Conservation (phyloP, 2,888 invertebrate species). For the Drosophila austrosaltans region DNA sequence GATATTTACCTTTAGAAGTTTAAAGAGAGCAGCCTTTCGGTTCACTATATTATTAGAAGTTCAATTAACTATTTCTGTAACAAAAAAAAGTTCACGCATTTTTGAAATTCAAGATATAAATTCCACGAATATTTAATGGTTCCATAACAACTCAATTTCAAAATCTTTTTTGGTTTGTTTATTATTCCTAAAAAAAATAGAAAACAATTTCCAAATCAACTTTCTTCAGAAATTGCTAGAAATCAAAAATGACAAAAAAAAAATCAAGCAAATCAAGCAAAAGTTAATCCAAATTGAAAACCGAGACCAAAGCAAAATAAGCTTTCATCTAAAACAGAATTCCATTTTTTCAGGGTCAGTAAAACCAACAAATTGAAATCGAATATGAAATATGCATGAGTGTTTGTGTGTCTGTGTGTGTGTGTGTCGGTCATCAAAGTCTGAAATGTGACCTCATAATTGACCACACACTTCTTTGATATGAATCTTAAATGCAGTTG, state of each 20-base stretch:
- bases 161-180: no score
- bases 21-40: no score
- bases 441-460: constrained; percentile 22
- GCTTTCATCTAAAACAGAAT: background rate
- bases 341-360: background rate
- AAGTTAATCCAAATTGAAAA: constrained; percentile 4
- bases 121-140: no score
- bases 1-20: no score
- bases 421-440: background rate
- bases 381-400: background rate
- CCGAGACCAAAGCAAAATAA: background rate
- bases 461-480: constrained; percentile 22
- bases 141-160: no score
- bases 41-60: no score
- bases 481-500: constrained; percentile 20
- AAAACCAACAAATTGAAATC: constrained; percentile 1
- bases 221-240: background rate
- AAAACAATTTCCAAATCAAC: background rate
- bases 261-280: background rate
- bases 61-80: no score
- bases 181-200: background rate
- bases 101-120: no score
- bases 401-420: background rate
- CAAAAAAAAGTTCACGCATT: no score
- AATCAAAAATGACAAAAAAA: background rate